These are phyloP conservation scores for Machimus atricapillus DNA, from an alignment of 2,888 invertebrate genomes.

Conservation along the genomic window DNA sequence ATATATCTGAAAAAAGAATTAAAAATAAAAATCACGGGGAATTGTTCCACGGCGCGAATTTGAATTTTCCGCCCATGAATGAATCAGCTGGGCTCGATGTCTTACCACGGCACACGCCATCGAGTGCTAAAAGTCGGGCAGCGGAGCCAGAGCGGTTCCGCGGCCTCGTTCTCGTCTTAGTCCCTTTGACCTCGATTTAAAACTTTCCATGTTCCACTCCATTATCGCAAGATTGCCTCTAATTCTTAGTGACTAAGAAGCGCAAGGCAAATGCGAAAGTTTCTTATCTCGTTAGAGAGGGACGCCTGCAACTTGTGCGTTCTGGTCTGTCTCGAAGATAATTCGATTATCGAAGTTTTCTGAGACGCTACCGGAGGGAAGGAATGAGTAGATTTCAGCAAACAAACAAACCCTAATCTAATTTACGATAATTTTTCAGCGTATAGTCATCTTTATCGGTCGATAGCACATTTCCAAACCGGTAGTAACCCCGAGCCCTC, in stretches of 20 bases:
- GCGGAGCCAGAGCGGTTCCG: not conserved
- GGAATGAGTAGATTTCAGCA: not conserved
- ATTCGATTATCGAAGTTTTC: not conserved
- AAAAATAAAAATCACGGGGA: not conserved
- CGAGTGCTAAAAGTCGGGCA: not conserved
- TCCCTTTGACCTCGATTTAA: not conserved
- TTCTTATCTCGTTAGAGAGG: not conserved
- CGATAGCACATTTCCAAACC: not conserved
- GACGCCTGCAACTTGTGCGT: not conserved
- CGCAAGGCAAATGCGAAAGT: not conserved
- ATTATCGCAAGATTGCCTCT: not conserved
- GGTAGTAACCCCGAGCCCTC: not conserved
- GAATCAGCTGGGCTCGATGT: not conserved
- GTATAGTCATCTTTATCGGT: not conserved
- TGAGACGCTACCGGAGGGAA: not conserved
- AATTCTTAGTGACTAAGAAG: not conserved
- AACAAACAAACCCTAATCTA: not conserved
- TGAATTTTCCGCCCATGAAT: not conserved
- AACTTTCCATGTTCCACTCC: not conserved
- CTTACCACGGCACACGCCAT: not conserved
- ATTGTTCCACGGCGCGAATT: not conserved
- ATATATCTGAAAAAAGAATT: not conserved
- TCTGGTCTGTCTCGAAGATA: not conserved
- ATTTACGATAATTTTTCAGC: not conserved
- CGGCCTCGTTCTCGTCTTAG: not conserved